Evolutionary conservation across 2,888 invertebrate species (phyloP), one percentile per base, ranked within the genome.

Genomic region (Phrixothrix hirtus): DNA sequence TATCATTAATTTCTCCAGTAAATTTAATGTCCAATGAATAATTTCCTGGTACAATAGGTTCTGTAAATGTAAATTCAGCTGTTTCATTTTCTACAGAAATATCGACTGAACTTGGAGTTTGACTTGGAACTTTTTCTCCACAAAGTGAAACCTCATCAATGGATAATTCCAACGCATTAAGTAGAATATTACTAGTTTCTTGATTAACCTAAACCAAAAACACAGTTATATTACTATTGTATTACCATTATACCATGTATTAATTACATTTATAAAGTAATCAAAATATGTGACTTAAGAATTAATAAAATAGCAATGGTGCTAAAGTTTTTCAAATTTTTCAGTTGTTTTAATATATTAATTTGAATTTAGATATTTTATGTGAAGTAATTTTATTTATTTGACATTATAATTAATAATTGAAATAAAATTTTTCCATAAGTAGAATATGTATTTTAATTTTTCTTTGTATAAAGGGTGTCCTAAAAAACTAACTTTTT

Each of bases 1-100:
- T 91, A 71, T 95, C 92, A 71, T 92, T 92, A 47, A 95, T 83
- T 69, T 86, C 86, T 6, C 94, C 95, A n/a, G 82, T 83, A 71
- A 92, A 95, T 55, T 83, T 79, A 64, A 94, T 79, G 52, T 77
- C 75, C 48, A 95, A 75, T 11, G 77, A 79, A 38, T 79, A 80
- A 1, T 80, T 78, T 14, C 85, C 84, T 15, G 73, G 67, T 0
- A 79, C 76, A 27, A 92, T 71, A 14, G 78, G 70, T 50, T 84
- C 75, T 3, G 79, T 75, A 67, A 92, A 90, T 10, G 74, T 66
- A 56, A 92, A 76, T n/a, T 82, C 83, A 1, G 82, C 83, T 1
- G 86, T 88, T 76, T 92, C 90, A 67, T 87, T 82, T 27, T 84
- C 81, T 1, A 61, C 58, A 1, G 76, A 77, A 11, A 78, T 25